A percentile compares a stretch with the other conserved stretches of the same genome.
Conservation (phyloP, 2,888 invertebrate species). For the Agrilus biguttatus region DNA sequence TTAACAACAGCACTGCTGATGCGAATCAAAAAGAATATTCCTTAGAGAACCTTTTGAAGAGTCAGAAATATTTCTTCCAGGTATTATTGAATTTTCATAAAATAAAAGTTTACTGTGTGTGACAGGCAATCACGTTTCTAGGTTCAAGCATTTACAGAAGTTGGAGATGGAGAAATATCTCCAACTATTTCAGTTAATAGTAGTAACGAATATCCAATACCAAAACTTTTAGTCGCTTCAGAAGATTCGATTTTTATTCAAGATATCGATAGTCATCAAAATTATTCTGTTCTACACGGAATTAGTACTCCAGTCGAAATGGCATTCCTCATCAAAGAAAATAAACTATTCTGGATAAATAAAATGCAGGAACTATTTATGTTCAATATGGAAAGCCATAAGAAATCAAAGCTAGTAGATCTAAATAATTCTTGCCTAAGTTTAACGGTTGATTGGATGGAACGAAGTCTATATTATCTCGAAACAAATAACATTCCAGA, state of each 20-base stretch:
- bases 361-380: constrained; percentile 56
- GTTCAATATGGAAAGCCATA: constrained; percentile 41
- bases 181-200: constrained; percentile 50
- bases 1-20: constrained; percentile 39
- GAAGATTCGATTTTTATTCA: constrained; percentile 56
- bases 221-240: constrained; percentile 61
- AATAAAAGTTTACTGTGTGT: not conserved
- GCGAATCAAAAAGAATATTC: constrained; percentile 42
- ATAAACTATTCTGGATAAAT: constrained; percentile 71
- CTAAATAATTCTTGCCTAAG: constrained; percentile 46
- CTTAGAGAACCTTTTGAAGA: constrained; percentile 40
- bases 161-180: constrained; percentile 60
- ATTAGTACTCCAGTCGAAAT: constrained; percentile 57
- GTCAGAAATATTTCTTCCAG: constrained; percentile 54
- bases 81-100: constrained; percentile 23
- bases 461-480: constrained; percentile 69
- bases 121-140: constrained; percentile 24
- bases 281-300: constrained; percentile 34
- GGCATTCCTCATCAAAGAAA: constrained; percentile 52
- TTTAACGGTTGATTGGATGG: constrained; percentile 78
- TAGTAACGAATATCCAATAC: constrained; percentile 60
- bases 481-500: constrained; percentile 34
- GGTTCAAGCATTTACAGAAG: constrained; percentile 69
- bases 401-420: constrained; percentile 38
- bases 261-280: constrained; percentile 59